Conservation (phyloP, 2,797 vertebrate species). For the Acanthopagrus latus region DNA sequence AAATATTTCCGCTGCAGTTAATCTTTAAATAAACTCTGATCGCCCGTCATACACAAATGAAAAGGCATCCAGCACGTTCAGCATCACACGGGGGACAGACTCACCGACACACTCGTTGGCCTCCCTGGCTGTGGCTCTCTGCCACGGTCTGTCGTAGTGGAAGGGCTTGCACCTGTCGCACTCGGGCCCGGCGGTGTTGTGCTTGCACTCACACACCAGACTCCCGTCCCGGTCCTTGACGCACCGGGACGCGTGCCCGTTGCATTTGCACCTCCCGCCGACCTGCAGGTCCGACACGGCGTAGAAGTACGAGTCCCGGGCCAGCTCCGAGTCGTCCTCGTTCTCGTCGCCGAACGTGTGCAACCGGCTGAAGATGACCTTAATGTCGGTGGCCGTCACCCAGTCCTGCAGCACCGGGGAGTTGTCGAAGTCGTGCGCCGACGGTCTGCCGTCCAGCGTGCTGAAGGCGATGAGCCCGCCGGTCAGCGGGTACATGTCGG, state of each 20-base stretch:
- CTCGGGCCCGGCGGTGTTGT: slow-evolving; percentile 94
- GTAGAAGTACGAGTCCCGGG: slow-evolving; percentile 95
- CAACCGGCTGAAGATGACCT: slow-evolving; percentile 91
- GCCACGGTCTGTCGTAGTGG: slow-evolving; percentile 97
- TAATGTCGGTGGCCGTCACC: slow-evolving; percentile 96
- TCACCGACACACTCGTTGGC: slow-evolving; percentile 97
- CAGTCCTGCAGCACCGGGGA: slow-evolving; percentile 97
- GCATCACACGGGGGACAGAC: slow-evolving; percentile 66
- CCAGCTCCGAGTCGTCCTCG: slow-evolving; percentile 94
- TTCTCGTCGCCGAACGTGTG: slow-evolving; percentile 96
- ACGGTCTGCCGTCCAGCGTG: slow-evolving; percentile 95
- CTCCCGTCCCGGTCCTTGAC: slow-evolving; percentile 90
- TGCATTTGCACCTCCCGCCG: slow-evolving; percentile 95
- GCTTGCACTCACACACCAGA: slow-evolving; percentile 94
- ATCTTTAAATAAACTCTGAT: not conserved
- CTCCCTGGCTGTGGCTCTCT: slow-evolving; percentile 93
- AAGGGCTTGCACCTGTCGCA: slow-evolving; percentile 97
- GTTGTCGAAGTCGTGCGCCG: slow-evolving; percentile 97
- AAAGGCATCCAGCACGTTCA: not conserved
- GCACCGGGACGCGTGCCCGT: slow-evolving; percentile 94
- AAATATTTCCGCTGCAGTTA: not conserved
- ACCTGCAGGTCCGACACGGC: slow-evolving; percentile 96
- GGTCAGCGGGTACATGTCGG: slow-evolving; percentile 92
- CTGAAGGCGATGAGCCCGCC: slow-evolving; percentile 97
- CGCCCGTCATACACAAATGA: not conserved